These are phyloP conservation scores for Akabosia matsudoensis DNA, from an alignment of 1,140 invertebrate species.

Conservation along the genomic window DNA sequence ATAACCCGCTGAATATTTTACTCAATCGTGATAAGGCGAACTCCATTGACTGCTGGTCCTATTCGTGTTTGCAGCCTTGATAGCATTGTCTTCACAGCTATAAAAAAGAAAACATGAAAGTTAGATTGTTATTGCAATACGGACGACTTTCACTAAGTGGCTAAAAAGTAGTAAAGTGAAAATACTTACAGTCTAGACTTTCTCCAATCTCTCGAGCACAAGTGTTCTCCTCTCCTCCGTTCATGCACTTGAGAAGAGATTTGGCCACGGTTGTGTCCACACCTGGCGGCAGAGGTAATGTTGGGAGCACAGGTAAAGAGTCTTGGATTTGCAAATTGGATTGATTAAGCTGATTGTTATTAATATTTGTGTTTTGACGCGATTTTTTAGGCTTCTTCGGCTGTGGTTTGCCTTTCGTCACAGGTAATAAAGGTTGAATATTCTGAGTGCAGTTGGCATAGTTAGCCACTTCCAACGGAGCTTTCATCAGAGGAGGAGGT, in stretches of 20 bases:
- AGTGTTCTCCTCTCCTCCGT: not conserved
- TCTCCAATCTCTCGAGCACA: slow-evolving; percentile 10
- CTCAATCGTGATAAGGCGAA: slow-evolving; percentile 33
- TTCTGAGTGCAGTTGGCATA: not conserved
- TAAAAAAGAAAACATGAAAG: slow-evolving; percentile 8
- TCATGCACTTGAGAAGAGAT: slow-evolving; percentile 3
- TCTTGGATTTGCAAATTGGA: not conserved
- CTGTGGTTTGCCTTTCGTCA: not conserved
- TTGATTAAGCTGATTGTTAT: slow-evolving; percentile 14
- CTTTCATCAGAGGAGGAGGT: slow-evolving; percentile 13
- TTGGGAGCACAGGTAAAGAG: not conserved
- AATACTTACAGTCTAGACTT: slow-evolving; percentile 10
- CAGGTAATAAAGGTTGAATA: not conserved
- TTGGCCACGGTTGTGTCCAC: not conserved
- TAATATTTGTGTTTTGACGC: not conserved
- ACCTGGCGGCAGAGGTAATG: not conserved
- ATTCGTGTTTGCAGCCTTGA: slow-evolving; percentile 27
- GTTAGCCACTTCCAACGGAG: not conserved
- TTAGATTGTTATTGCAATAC: not conserved
- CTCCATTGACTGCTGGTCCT: slow-evolving; percentile 23
- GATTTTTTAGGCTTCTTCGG: not conserved
- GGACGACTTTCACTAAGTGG: too few relatives aligned
- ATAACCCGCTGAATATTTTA: not conserved
- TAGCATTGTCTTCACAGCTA: slow-evolving; percentile 31
- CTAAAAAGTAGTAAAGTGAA: too few relatives aligned